Evolutionary conservation across 2,888 invertebrate genomes (phyloP), one percentile per base, ranked within the genome.

Genomic region (Callinectes sapidus): DNA sequence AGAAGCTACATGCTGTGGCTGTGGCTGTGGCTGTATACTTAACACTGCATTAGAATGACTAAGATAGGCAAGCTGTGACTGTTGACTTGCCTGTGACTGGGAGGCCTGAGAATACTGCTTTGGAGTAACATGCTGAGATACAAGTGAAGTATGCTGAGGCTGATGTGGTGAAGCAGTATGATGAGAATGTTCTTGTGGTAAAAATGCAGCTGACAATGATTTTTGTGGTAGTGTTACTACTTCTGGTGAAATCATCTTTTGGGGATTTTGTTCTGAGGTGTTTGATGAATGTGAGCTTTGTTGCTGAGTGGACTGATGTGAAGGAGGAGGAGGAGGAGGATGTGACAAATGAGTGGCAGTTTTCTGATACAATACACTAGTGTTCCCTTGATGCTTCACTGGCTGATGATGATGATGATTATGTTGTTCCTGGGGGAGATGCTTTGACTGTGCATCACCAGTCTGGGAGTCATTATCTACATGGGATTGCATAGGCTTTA

Each of bases 81-180:
- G 42, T 28, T 18, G 35, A 42, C 42, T 71, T 71, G 39, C 42
- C 42, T 89, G 89, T 18, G 89, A n/a, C 39, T 71, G 89, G 1
- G 71, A 42, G 42, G 39, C 42, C n/a, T 48, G 89, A 55, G 28
- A 35, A 89, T 71, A n/a, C 89, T 89, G 89, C 48, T 89, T 89
- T 77, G 77, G 42, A 71, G 32, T 81, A 35, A 13, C 3, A 81
- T 81, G 81, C 81, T n/a, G 42, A 42, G 71, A 77, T 39, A 35
- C 71, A 10, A 23, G 89, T 66, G 16, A 18, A 39, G 35, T 66
- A 39, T 89, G 89, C 23, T 66, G 89, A 42, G 42, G 89, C n/a
- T 77, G 89, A 61, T 89, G 66, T 18, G 39, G 71, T 89, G 66
- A 16, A 8, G 55, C 32, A 61, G 89, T 23, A 39, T 16, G 16